Evolutionary conservation across 2,113 vertebrate genomes (phyloP).

Genomic region (Zosterops borbonicus): DNA sequence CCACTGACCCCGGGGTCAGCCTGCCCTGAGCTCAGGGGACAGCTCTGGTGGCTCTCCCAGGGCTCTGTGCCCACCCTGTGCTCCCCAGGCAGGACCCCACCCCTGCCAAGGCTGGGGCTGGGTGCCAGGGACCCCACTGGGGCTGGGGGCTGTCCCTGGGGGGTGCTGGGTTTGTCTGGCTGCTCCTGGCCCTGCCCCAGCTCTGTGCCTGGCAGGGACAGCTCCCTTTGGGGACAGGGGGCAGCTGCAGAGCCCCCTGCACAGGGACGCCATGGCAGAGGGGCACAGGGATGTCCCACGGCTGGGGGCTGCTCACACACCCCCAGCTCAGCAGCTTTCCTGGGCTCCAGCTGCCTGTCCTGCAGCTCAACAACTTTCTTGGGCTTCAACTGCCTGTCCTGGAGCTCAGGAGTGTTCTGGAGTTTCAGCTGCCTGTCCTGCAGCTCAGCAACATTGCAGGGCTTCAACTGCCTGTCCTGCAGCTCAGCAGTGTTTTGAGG

Average conservation of each 20-base stretch:
- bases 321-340: neutral
- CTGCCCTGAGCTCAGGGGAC: neutral
- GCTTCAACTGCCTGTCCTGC: neutral
- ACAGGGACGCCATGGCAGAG: neutral
- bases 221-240: neutral
- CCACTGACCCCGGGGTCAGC: too few relatives aligned
- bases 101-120: neutral
- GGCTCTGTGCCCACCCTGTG: neutral
- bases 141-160: neutral
- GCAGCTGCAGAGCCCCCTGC: conserved; percentile 26
- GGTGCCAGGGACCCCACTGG: neutral
- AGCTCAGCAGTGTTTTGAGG: neutral
- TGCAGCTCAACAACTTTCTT: neutral
- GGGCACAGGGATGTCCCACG: neutral
- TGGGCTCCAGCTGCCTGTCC: fast-evolving
- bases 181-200: neutral
- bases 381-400: fast-evolving
- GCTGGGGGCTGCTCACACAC: neutral
- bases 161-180: conserved; percentile 56
- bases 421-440: neutral
- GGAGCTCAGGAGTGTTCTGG: neutral
- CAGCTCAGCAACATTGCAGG: neutral
- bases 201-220: neutral
- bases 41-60: neutral
- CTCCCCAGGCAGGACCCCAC: neutral